phyloP scores from a whole-genome alignment of 2,888 invertebrate genomes.

The Papilio elwesi region DNA sequence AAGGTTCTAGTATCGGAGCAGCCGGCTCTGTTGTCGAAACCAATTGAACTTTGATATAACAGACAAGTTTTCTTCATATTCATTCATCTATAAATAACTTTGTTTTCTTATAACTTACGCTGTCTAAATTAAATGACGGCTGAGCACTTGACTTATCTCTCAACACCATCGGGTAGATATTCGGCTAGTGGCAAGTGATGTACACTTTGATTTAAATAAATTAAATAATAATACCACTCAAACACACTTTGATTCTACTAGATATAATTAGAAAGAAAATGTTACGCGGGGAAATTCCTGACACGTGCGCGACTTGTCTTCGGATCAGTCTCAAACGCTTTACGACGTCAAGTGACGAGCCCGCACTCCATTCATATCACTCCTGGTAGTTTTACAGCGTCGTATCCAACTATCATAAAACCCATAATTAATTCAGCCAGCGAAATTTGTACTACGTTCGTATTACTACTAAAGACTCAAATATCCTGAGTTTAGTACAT shows the following conservation, averaged over 20 bases:
- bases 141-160: no score
- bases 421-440: constrained; percentile 37
- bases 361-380: constrained; percentile 56
- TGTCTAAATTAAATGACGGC: no score
- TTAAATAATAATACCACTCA: not conserved
- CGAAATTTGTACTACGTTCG: constrained; percentile 22
- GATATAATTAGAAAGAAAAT: not conserved
- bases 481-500: constrained; percentile 9
- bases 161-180: no score
- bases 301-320: constrained; percentile 16
- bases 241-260: not conserved
- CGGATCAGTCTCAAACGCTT: constrained; percentile 21
- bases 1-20: constrained; percentile 18
- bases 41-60: constrained; percentile 30
- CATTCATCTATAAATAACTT: not conserved
- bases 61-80: constrained; percentile 6
- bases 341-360: constrained; percentile 36
- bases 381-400: constrained; percentile 72
- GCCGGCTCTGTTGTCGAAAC: constrained; percentile 25
- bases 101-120: not conserved
- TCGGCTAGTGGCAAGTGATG: no score
- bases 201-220: not conserved
- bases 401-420: constrained; percentile 50
- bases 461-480: constrained; percentile 26
- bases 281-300: not conserved